Conservation (phyloP, 2,888 invertebrate species). For the Cecidostiba fungosa region DNA sequence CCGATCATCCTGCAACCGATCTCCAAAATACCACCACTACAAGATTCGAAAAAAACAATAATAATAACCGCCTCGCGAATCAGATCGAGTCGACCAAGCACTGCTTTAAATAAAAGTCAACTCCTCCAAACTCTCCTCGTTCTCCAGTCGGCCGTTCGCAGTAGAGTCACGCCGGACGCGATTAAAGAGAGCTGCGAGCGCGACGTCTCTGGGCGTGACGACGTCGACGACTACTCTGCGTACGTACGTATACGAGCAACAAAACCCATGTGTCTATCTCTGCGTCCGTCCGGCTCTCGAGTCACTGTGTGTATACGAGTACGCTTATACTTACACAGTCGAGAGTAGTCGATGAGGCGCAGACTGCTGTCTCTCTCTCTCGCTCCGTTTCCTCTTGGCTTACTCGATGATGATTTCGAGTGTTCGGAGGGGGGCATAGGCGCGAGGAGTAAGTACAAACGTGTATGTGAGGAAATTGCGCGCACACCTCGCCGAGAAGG, state of each 20-base stretch:
- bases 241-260: conserved; percentile 18
- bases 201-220: conserved; percentile 48
- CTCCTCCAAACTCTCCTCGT: neutral
- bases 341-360: conserved; percentile 41
- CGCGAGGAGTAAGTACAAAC: neutral
- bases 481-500: neutral
- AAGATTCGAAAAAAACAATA: neutral
- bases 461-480: conserved; percentile 6
- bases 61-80: conserved; percentile 6
- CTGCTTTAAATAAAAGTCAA: neutral
- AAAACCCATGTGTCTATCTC: conserved; percentile 1
- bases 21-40: neutral
- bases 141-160: neutral
- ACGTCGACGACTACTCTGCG: conserved; percentile 10
- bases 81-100: neutral
- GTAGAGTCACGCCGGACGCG: conserved; percentile 60
- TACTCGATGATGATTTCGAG: neutral
- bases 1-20: neutral
- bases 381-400: conserved; percentile 5
- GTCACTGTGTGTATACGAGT: neutral
- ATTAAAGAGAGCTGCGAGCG: conserved; percentile 36
- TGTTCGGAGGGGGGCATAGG: neutral
- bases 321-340: neutral
- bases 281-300: conserved; percentile 11
- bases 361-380: conserved; percentile 13